Evolutionary conservation across 2,113 vertebrate genomes (phyloP).

Genomic region (Setophaga petechia): DNA sequence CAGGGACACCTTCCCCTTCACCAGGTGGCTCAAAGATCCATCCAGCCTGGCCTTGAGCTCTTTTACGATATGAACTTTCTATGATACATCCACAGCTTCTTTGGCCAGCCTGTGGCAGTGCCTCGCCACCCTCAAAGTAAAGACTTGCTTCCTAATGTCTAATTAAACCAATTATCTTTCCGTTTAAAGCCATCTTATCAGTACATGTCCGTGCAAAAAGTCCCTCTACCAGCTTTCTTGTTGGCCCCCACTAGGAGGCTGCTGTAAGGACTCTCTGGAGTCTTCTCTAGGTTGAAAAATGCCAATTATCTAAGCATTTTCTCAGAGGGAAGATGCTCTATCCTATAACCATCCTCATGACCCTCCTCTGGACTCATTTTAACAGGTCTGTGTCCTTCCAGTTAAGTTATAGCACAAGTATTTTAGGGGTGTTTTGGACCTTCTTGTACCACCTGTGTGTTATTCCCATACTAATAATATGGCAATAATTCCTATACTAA

Average conservation of each 20-base stretch:
- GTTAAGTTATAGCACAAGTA: background rate
- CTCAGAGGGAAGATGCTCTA: background rate
- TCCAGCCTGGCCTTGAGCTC: background rate
- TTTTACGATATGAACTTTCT: background rate
- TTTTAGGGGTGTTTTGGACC: background rate
- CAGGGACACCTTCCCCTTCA: background rate
- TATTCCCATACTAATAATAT: background rate
- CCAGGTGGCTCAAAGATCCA: background rate
- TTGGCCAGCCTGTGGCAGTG: background rate
- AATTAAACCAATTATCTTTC: background rate
- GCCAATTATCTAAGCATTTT: background rate
- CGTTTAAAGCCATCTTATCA: background rate
- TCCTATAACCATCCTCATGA: background rate
- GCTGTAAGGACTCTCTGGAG: background rate
- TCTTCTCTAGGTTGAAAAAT: background rate
- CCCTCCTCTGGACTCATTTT: background rate
- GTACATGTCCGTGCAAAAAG: background rate
- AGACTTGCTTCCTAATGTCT: background rate
- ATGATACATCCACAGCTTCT: background rate
- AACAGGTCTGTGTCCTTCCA: background rate
- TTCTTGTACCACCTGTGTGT: background rate
- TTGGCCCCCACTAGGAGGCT: background rate
- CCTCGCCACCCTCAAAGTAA: background rate
- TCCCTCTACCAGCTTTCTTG: background rate
- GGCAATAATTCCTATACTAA: background rate